phyloP scores from a whole-genome alignment of 2,797 vertebrate species.

The Falco biarmicus region DNA sequence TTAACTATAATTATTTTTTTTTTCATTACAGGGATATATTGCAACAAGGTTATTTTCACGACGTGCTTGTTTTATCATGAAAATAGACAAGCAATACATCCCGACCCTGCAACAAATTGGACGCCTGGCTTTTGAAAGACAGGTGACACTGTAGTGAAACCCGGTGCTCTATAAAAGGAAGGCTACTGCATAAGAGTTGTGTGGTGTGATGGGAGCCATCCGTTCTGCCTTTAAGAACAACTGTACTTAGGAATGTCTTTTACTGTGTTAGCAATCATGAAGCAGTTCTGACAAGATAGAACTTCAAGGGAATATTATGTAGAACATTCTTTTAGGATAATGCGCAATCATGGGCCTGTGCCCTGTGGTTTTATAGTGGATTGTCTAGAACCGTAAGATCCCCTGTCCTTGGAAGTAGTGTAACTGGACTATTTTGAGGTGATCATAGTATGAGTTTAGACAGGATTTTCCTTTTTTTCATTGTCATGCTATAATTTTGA shows the following conservation, averaged over 20 bases:
- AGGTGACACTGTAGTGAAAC: conserved; percentile 48
- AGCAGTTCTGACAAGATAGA: background rate
- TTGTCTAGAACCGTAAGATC: background rate
- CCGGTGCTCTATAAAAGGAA: too few species aligned
- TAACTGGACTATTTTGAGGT: background rate
- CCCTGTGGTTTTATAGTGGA: background rate
- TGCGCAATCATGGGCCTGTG: background rate
- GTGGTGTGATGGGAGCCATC: background rate
- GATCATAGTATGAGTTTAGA: background rate
- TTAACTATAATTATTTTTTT: background rate
- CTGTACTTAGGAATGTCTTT: background rate
- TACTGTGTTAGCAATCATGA: background rate
- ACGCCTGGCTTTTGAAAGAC: conserved; percentile 63
- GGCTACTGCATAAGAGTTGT: background rate
- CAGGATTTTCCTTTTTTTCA: background rate
- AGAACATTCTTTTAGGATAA: background rate
- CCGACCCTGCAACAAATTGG: conserved; percentile 58
- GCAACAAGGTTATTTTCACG: conserved; percentile 66
- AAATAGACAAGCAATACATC: conserved; percentile 54
- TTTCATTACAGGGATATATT: conserved; percentile 67
- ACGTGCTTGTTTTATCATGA: conserved; percentile 76
- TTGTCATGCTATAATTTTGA: background rate
- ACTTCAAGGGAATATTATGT: background rate
- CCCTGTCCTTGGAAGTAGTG: background rate
- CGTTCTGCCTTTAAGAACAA: background rate